These are phyloP conservation scores for Cheilosia impressa DNA, from an alignment of 2,888 invertebrate genomes.

Conservation along the genomic window DNA sequence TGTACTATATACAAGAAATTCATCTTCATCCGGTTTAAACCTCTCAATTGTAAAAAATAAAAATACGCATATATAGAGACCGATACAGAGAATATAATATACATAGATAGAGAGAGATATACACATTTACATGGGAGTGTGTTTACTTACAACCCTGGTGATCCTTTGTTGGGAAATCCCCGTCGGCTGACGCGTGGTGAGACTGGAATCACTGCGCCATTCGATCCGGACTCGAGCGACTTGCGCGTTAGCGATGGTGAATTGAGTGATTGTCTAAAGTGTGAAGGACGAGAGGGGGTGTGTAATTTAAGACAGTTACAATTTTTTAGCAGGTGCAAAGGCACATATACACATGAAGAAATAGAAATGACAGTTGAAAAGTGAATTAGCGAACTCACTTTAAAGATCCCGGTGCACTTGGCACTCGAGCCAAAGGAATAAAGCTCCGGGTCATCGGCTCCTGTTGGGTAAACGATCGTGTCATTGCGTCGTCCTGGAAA, in stretches of 20 bases:
- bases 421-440: slow-evolving; percentile 86
- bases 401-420: slow-evolving; percentile 90
- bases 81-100: slow-evolving; percentile 11
- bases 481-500: slow-evolving; percentile 78
- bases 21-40: slow-evolving; percentile 60
- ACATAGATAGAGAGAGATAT: background rate
- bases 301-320: slow-evolving; percentile 39
- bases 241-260: slow-evolving; percentile 79
- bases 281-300: background rate
- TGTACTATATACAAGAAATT: slow-evolving; percentile 58
- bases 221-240: slow-evolving; percentile 53
- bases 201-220: slow-evolving; percentile 75
- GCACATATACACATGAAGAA: background rate
- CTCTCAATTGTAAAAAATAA: slow-evolving; percentile 68
- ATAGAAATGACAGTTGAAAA: background rate
- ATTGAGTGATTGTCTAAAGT: slow-evolving; percentile 77
- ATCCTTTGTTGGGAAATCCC: slow-evolving; percentile 78
- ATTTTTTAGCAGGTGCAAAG: slow-evolving; percentile 26
- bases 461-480: slow-evolving; percentile 79
- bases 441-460: slow-evolving; percentile 77
- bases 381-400: slow-evolving; percentile 85
- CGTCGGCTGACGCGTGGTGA: slow-evolving; percentile 79
- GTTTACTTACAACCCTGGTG: slow-evolving; percentile 80
- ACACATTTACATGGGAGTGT: slow-evolving; percentile 16
- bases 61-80: slow-evolving; percentile 3